A percentile compares a stretch with the other conserved stretches of the same genome.
Conservation (phyloP, 1,140 invertebrate genomes). For the Anoplophora glabripennis region DNA sequence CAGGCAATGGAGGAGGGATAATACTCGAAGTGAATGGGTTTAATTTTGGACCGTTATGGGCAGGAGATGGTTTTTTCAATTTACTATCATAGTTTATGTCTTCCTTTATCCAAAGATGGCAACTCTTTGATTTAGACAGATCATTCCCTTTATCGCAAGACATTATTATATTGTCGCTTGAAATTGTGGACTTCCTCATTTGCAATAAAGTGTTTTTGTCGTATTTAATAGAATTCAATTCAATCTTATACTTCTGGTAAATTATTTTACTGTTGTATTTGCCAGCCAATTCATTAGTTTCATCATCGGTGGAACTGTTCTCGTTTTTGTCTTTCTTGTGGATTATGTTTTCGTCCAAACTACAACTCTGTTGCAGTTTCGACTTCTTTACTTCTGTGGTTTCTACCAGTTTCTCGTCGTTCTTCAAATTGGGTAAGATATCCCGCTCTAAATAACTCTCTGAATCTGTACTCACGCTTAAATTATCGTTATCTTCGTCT, state of each 20-base stretch:
- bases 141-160: slow-evolving; percentile 25
- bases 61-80: slow-evolving; percentile 18
- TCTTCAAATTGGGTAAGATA: slow-evolving; percentile 35
- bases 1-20: slow-evolving; percentile 56
- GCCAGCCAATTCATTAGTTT: slow-evolving; percentile 46
- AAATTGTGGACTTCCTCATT: slow-evolving; percentile 49
- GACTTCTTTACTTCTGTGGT: slow-evolving; percentile 8
- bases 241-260: slow-evolving; percentile 49
- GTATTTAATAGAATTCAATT: slow-evolving; percentile 51
- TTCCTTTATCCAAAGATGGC: slow-evolving; percentile 1
- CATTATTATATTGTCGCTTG: slow-evolving; percentile 37
- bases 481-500: slow-evolving; percentile 37
- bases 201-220: slow-evolving; percentile 52
- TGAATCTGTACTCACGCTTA: slow-evolving; percentile 42
- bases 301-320: slow-evolving; percentile 41
- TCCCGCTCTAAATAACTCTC: slow-evolving; percentile 47
- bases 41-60: slow-evolving; percentile 23
- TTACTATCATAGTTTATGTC: slow-evolving; percentile 23
- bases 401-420: slow-evolving; percentile 29
- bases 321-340: slow-evolving; percentile 22
- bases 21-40: slow-evolving; percentile 55
- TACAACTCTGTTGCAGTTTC: slow-evolving; percentile 10
- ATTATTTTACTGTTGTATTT: slow-evolving; percentile 43
- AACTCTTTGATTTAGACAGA: slow-evolving; percentile 26
- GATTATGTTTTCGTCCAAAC: slow-evolving; percentile 17